Percentiles rank a stretch among this genome's conserved stretches.
phyloP scores from a whole-genome alignment of 2,888 invertebrate genomes.

The Hypomecis punctinalis region DNA sequence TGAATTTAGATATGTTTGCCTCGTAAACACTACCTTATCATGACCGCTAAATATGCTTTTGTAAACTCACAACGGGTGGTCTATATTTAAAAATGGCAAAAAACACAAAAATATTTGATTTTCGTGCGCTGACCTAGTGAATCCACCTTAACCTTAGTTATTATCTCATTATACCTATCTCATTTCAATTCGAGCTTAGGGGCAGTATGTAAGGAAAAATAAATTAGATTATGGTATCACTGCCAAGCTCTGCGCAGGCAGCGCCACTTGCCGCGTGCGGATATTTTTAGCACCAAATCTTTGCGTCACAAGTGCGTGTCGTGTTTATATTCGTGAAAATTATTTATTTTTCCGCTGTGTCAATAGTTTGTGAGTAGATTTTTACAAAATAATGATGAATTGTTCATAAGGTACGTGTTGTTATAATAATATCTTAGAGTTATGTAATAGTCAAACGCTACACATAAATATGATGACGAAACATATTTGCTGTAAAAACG shows the following conservation, averaged over 20 bases:
- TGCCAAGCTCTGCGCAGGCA: constrained; percentile 10
- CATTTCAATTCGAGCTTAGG: too few species aligned
- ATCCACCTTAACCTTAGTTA: too few species aligned
- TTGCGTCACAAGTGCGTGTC: constrained; percentile 64
- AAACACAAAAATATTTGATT: too few species aligned
- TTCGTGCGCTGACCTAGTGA: too few species aligned
- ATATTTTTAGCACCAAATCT: constrained; percentile 52
- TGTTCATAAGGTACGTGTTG: constrained; percentile 65
- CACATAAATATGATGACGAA: constrained; percentile 54
- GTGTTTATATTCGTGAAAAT: constrained; percentile 62
- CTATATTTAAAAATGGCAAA: too few species aligned
- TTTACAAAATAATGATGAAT: constrained; percentile 25
- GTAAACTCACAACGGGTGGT: too few species aligned
- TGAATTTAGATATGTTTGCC: too few species aligned
- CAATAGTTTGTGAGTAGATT: constrained; percentile 15
- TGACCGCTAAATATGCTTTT: too few species aligned
- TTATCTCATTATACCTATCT: too few species aligned
- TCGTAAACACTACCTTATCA: too few species aligned
- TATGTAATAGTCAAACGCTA: constrained; percentile 67
- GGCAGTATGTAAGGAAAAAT: not conserved
- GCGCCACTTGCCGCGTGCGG: constrained; percentile 53
- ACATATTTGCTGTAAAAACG: constrained; percentile 42
- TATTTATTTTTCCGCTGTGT: constrained; percentile 19
- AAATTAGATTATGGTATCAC: not conserved
- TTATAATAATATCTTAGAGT: constrained; percentile 48